These are phyloP conservation scores for Procapra przewalskii DNA, from an alignment of 2,113 vertebrate species.

Conservation along the genomic window DNA sequence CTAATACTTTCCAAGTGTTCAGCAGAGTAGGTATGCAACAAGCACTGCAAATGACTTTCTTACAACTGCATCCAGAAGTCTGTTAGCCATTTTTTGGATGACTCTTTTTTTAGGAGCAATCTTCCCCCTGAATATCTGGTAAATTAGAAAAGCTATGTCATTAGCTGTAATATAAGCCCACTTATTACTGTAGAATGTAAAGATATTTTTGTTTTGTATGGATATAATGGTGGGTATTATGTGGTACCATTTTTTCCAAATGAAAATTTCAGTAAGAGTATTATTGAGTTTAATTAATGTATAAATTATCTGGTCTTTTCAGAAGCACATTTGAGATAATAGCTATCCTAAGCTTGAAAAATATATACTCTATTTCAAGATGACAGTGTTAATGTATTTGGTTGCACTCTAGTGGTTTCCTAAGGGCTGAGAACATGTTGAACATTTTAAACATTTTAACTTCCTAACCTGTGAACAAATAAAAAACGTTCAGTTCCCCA, in stretches of 20 bases:
- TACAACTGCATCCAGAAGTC: background rate
- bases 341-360: background rate
- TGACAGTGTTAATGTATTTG: constrained; percentile 14
- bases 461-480: constrained; percentile 41
- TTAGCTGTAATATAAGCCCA: background rate
- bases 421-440: constrained; percentile 16
- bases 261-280: background rate
- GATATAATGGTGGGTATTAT: background rate
- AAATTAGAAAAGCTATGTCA: background rate
- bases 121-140: background rate
- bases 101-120: background rate
- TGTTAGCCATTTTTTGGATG: background rate
- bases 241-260: background rate
- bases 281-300: background rate
- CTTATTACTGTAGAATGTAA: background rate
- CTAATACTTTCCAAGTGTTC: background rate
- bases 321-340: background rate
- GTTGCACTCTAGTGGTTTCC: background rate
- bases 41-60: background rate
- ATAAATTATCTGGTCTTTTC: background rate
- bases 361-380: background rate
- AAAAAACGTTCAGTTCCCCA: constrained; percentile 1
- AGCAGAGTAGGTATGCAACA: background rate
- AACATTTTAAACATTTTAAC: constrained; percentile 30
- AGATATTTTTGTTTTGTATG: background rate